phyloP scores from a whole-genome alignment of 2,888 invertebrate species.

The Griposia aprilina region DNA sequence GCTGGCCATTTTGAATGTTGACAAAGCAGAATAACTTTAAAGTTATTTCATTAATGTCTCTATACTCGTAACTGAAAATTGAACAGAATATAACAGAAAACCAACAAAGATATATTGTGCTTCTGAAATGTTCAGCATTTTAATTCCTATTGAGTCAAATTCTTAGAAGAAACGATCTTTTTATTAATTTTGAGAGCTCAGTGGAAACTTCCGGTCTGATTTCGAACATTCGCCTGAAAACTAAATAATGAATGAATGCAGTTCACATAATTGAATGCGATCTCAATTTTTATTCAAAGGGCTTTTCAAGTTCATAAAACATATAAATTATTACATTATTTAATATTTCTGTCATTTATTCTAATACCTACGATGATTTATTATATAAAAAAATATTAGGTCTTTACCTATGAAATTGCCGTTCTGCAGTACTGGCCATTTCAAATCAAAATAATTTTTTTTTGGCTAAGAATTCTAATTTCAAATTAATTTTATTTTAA shows the following conservation, averaged over 20 bases:
- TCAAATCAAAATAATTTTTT: no score
- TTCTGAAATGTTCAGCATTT: background rate
- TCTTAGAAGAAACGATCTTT: background rate
- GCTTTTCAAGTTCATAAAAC: conserved; percentile 20
- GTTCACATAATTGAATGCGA: background rate
- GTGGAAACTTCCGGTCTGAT: background rate
- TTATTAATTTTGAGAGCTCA: background rate
- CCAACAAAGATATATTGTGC: background rate
- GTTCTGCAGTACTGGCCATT: no score
- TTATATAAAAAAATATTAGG: no score
- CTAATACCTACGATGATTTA: conserved; percentile 23
- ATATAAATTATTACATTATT: conserved; percentile 3
- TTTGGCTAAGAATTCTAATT: no score
- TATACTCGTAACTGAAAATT: background rate
- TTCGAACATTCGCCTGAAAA: conserved; percentile 2
- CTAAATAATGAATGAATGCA: conserved; percentile 13
- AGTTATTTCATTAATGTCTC: background rate
- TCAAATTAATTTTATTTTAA: no score
- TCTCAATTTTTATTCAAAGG: conserved; percentile 16
- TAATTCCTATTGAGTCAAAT: background rate
- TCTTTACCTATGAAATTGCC: no score
- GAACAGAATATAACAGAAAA: background rate
- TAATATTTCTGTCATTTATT: conserved; percentile 11
- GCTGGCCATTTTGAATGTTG: background rate
- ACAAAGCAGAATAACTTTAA: background rate